phyloP scores from a whole-genome alignment of 1,140 invertebrate species.

The Wiebesia pumilae region DNA sequence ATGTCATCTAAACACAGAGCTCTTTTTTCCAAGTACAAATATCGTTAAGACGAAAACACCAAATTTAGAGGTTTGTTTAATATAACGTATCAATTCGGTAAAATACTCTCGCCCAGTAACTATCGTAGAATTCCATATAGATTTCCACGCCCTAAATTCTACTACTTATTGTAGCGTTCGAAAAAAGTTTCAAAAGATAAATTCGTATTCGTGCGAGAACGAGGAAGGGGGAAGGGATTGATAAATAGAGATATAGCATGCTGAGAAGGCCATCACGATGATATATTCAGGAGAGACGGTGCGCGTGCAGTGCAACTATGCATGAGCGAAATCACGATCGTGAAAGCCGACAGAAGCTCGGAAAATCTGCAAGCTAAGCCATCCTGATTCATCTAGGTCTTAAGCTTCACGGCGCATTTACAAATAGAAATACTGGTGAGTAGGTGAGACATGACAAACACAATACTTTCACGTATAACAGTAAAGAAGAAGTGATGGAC shows the following conservation, averaged over 20 bases:
- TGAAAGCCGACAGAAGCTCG: background rate
- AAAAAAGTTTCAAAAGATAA: background rate
- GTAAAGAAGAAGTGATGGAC: background rate
- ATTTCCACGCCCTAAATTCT: background rate
- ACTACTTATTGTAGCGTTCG: background rate
- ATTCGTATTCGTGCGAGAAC: background rate
- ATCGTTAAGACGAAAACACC: background rate
- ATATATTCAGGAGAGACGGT: background rate
- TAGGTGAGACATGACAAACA: background rate
- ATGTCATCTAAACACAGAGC: background rate
- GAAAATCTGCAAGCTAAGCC: background rate
- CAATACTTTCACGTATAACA: background rate
- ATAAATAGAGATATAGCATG: background rate
- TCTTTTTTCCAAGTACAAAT: background rate
- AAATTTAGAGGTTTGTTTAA: background rate
- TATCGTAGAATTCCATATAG: too few relatives aligned
- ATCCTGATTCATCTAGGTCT: background rate
- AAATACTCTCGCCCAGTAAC: background rate
- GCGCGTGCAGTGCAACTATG: too few relatives aligned
- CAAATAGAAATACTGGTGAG: background rate
- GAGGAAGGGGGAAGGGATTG: background rate
- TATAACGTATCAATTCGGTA: background rate
- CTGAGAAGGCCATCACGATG: background rate
- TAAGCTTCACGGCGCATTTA: background rate
- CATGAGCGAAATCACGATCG: too few relatives aligned